These are phyloP conservation scores for Antrozous pallidus DNA, from an alignment of 2,797 vertebrate species.

Conservation along the genomic window DNA sequence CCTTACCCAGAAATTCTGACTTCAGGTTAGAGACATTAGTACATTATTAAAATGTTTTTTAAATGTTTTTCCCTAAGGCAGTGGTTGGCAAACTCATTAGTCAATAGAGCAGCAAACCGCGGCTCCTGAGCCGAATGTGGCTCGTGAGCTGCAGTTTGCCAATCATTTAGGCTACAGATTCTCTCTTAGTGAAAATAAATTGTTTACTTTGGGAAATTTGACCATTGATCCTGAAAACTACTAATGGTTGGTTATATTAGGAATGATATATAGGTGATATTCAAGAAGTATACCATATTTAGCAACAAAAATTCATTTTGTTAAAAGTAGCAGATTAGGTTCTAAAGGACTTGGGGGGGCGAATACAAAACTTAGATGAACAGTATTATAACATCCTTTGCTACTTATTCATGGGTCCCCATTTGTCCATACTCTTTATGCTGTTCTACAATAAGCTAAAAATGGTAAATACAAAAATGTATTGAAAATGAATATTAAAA, in stretches of 20 bases:
- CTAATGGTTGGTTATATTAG: neutral
- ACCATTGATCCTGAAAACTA: neutral
- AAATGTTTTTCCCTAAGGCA: too few relatives aligned
- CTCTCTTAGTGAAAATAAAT: neutral
- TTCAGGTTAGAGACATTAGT: too few relatives aligned
- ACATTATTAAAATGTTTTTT: too few relatives aligned
- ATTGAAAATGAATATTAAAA: too few relatives aligned
- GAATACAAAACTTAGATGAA: neutral
- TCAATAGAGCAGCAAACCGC: too few relatives aligned
- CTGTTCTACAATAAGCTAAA: neutral
- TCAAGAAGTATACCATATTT: neutral
- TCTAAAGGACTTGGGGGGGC: neutral
- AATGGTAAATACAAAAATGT: neutral
- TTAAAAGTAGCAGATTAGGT: neutral
- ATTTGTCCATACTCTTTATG: neutral
- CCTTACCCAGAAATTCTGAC: too few relatives aligned
- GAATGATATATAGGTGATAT: neutral
- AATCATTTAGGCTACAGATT: neutral
- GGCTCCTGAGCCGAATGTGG: too few relatives aligned
- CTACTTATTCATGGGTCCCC: neutral
- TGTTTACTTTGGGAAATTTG: neutral
- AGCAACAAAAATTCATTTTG: constrained; percentile 10
- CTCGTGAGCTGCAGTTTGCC: too few relatives aligned
- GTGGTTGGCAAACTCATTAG: too few relatives aligned
- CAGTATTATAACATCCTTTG: neutral